phyloP scores from a whole-genome alignment of 2,797 vertebrate genomes.

The Gymnopithys bicolor region DNA sequence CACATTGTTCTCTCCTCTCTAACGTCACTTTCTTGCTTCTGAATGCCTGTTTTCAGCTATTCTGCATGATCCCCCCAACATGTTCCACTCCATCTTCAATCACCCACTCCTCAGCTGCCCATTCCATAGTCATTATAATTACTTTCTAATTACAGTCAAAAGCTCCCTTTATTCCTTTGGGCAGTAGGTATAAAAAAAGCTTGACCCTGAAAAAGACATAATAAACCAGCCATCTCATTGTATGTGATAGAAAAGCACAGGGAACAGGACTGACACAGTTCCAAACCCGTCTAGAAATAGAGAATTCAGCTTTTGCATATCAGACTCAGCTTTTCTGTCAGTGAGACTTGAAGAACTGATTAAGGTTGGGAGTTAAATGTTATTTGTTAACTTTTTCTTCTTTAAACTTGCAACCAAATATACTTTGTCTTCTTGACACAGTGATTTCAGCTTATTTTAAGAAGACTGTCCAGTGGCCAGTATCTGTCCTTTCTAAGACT shows the following conservation, averaged over 20 bases:
- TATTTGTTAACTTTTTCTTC: not conserved
- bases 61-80: not conserved
- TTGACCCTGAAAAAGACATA: not conserved
- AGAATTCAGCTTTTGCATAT: not conserved
- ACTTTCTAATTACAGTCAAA: not conserved
- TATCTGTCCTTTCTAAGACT: not conserved
- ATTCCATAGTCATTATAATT: not conserved
- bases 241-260: not conserved
- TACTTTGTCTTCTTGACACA: not conserved
- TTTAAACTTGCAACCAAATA: not conserved
- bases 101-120: not conserved
- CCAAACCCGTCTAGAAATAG: not conserved
- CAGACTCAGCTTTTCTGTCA: not conserved
- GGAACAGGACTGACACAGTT: not conserved
- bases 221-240: not conserved
- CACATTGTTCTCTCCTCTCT: not conserved
- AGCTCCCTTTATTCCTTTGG: not conserved
- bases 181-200: not conserved
- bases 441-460: not conserved
- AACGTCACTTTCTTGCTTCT: not conserved
- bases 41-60: not conserved
- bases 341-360: not conserved
- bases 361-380: not conserved
- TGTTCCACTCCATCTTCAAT: not conserved
- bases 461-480: not conserved